Evolutionary conservation across 2,888 invertebrate genomes (phyloP), one percentile per base, ranked within the genome.

Genomic region (Oligia strigilis): DNA sequence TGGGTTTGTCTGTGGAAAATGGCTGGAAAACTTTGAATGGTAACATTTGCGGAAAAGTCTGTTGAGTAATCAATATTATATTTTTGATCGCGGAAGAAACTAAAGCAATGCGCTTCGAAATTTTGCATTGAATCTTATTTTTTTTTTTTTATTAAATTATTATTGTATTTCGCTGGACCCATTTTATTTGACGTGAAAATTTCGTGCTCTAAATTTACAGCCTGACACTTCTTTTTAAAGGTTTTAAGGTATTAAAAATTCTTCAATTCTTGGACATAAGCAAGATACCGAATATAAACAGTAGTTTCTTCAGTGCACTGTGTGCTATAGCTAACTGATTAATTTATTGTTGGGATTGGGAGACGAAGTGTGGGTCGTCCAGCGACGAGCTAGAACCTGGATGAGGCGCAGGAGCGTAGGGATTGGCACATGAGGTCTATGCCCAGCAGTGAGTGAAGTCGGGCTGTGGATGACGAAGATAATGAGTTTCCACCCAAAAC

Each of bases 1-100:
- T 19, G 64, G 80, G 14, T 85, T 64, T 85, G 72, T 11, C 43
- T 74, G 73, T 49, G 87, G 80, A 84, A 85, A 85, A 76, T 67
- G 4, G 8, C 5, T 43, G 58, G 72, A 83, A 84, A 84, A 69
- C 0, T 49, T 60, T 29, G 3, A 6, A 0, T 14, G 5, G 36
- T 52, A 23, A 8, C 17, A 11, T 40, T 52, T 49, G 52, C 11
- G 2, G 4, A 13, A 36, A 40, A 19, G 0, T 3, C n/a, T 55
- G 19, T 36, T n/a, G n/a, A 52, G 19, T 19, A 14, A 0, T 49
- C 5, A 17, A 17, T 2, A 5, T 46, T 5, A 13, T 52, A 11
- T 36, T 0, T 72, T 36, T 13, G 43, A n/a, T 46, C 1, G 2
- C 2, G 19, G 14, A 17, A 19, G 36, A 52, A 52, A 40, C 4